Conservation (phyloP, 1,140 invertebrate genomes). For the Orchestia grillus region DNA sequence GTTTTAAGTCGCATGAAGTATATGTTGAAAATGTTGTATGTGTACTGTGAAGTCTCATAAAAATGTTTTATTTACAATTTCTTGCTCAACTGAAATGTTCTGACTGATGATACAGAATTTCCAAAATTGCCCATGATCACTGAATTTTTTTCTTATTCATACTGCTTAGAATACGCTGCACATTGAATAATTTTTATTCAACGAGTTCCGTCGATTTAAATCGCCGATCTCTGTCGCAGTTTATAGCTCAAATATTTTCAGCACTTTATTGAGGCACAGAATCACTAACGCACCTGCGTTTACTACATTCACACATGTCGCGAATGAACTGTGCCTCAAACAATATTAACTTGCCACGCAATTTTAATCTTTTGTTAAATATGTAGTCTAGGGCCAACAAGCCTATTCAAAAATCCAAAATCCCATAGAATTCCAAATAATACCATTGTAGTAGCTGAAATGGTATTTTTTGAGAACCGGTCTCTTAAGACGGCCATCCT, state of each 20-base stretch:
- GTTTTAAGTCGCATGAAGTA: neutral
- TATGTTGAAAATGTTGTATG: neutral
- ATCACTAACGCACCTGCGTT: neutral
- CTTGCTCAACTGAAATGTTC: neutral
- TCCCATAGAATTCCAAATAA: too few relatives aligned
- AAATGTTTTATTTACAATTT: neutral
- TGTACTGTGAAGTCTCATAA: neutral
- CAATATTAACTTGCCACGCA: neutral
- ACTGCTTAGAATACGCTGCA: too few relatives aligned
- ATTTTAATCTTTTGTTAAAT: neutral
- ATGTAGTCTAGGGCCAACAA: too few relatives aligned
- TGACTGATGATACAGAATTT: neutral
- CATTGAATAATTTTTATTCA: too few relatives aligned
- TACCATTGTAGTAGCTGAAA: too few relatives aligned
- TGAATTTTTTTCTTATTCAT: too few relatives aligned
- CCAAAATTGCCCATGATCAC: neutral
- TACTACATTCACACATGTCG: too few relatives aligned
- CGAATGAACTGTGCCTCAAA: neutral
- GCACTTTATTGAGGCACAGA: neutral
- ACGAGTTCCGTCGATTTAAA: too few relatives aligned
- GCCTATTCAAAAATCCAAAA: too few relatives aligned
- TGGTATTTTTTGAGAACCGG: too few relatives aligned
- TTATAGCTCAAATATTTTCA: neutral
- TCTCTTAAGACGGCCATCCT: too few relatives aligned
- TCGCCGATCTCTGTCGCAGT: neutral